Conservation (phyloP, 92 coral and sea anemone species). For the Epizoanthus illoricatus region DNA sequence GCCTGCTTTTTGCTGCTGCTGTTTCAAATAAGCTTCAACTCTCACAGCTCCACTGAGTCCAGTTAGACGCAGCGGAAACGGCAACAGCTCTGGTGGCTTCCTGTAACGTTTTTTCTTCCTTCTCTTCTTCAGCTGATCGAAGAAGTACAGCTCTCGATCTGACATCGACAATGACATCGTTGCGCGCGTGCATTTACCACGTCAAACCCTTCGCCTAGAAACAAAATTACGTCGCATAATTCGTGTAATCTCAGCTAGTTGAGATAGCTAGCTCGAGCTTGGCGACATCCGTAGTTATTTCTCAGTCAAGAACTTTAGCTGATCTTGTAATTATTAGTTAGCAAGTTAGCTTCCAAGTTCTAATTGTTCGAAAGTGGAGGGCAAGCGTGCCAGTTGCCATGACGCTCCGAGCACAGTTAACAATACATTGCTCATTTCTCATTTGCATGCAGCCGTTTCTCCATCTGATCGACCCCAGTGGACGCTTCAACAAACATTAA, state of each 20-base stretch:
- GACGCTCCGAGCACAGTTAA: conserved; percentile 10
- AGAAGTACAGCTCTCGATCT: conserved; percentile 65
- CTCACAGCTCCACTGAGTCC: conserved; percentile 97
- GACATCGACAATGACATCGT: conserved; percentile 62
- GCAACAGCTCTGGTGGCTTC: conserved; percentile 88
- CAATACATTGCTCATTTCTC: conserved; percentile 7
- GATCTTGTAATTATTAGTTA: conserved; percentile 11
- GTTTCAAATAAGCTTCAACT: conserved; percentile 95
- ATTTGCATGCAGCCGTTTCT: conserved; percentile 2
- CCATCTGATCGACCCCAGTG: too few relatives aligned
- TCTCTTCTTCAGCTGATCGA: conserved; percentile 61
- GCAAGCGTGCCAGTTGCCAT: conserved; percentile 21
- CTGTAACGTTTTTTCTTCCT: conserved; percentile 79
- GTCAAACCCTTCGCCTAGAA: neutral
- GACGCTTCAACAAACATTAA: too few relatives aligned
- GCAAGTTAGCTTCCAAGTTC: conserved; percentile 12
- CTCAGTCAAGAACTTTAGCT: neutral
- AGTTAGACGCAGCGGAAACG: conserved; percentile 90
- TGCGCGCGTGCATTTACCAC: conserved; percentile 45
- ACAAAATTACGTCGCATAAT: neutral
- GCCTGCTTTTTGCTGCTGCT: conserved; percentile 77
- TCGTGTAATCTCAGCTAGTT: neutral
- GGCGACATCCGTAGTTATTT: neutral
- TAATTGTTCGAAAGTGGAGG: conserved; percentile 41
- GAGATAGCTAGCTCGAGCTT: neutral